A percentile compares a stretch with the other conserved stretches of the same genome.
Evolutionary conservation across 2,888 invertebrate genomes (phyloP).

Genomic region (Pinctada fucata): DNA sequence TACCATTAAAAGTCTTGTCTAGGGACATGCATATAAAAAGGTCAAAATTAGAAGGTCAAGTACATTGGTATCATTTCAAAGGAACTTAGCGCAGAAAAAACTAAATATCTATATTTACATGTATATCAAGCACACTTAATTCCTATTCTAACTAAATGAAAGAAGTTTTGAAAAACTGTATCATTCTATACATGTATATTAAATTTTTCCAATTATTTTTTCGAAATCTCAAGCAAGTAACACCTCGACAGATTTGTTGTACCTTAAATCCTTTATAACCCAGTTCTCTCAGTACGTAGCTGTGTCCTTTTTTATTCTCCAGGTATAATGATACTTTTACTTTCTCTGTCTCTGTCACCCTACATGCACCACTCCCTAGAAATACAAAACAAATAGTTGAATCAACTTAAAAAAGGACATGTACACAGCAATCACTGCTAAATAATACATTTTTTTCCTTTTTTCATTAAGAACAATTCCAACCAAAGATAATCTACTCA

Average conservation of each 20-base stretch:
- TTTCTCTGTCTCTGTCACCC: slow-evolving; percentile 43
- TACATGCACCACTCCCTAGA: slow-evolving; percentile 57
- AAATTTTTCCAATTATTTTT: no score
- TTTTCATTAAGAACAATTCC: neutral
- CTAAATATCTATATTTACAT: no score
- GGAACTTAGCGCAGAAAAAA: no score
- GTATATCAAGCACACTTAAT: no score
- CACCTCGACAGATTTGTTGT: neutral
- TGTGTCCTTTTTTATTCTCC: slow-evolving; percentile 63
- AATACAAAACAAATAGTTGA: neutral
- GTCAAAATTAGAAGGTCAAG: no score
- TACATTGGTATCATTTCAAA: no score
- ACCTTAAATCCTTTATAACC: slow-evolving; percentile 57
- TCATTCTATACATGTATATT: no score
- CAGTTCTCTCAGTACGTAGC: slow-evolving; percentile 57
- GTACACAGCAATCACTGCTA: neutral
- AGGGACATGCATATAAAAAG: no score
- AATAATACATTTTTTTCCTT: neutral
- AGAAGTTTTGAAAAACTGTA: no score
- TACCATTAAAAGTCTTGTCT: no score
- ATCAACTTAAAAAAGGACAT: neutral
- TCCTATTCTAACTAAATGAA: no score
- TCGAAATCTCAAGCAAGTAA: no score
- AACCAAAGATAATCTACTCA: neutral
- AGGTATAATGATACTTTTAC: slow-evolving; percentile 63